phyloP scores from a whole-genome alignment of 2,113 vertebrate species.

The Desmodus rotundus region DNA sequence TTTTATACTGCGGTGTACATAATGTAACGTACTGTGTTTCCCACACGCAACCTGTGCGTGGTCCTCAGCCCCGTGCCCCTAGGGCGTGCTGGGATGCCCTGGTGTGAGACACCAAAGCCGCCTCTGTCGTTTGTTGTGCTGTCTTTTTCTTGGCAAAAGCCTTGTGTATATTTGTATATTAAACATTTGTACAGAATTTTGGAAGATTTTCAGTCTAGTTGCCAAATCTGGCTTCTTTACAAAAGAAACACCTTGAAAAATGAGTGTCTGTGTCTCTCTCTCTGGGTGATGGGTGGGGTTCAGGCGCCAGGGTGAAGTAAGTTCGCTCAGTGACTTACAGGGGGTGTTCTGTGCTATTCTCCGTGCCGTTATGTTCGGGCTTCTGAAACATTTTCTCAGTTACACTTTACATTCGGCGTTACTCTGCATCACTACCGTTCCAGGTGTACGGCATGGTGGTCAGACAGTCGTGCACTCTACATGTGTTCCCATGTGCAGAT shows the following conservation, averaged over 20 bases:
- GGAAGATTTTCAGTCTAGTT: slow-evolving; percentile 86
- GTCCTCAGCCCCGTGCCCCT: slow-evolving; percentile 22
- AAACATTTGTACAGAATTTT: slow-evolving; percentile 87
- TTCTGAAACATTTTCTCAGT: neutral
- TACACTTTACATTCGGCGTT: no score
- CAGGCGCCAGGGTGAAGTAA: neutral
- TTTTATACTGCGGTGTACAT: slow-evolving; percentile 78
- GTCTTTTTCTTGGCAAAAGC: slow-evolving; percentile 77
- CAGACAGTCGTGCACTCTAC: neutral
- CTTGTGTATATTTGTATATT: slow-evolving; percentile 87
- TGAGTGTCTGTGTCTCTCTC: slow-evolving; percentile 68
- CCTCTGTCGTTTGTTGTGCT: slow-evolving; percentile 74
- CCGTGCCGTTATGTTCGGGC: neutral
- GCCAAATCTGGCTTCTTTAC: slow-evolving; percentile 84
- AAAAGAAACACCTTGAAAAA: slow-evolving; percentile 84
- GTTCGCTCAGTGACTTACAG: neutral
- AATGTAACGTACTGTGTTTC: slow-evolving; percentile 77
- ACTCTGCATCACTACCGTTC: no score
- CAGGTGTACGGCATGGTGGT: neutral
- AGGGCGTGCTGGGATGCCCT: slow-evolving; percentile 60
- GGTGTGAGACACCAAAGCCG: slow-evolving; percentile 71
- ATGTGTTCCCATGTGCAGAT: neutral
- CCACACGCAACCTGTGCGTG: slow-evolving; percentile 68
- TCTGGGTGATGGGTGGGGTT: slow-evolving; percentile 34
- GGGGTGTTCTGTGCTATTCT: neutral